Conservation (phyloP, 2,888 invertebrate genomes). For the Arrhopalites spinosus region DNA sequence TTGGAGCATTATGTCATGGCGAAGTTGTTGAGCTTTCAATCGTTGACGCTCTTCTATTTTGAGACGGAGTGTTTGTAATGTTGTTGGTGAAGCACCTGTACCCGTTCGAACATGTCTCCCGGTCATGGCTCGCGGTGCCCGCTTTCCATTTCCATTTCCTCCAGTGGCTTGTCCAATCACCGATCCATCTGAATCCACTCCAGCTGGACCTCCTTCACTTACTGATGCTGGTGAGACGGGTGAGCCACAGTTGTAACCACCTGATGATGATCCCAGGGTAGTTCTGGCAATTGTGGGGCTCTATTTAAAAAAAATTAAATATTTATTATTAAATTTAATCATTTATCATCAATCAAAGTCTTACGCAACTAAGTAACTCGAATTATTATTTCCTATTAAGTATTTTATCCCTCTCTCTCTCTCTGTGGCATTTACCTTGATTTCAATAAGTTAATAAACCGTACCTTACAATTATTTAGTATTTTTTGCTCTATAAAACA, state of each 20-base stretch:
- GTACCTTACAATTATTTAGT: too few relatives aligned
- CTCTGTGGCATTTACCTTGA: too few relatives aligned
- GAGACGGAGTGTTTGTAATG: conserved; percentile 60
- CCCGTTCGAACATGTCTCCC: conserved; percentile 61
- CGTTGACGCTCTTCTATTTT: conserved; percentile 60
- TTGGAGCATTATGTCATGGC: conserved; percentile 53
- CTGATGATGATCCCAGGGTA: conserved; percentile 36
- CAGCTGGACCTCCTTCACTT: conserved; percentile 49
- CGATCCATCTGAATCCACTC: conserved; percentile 55
- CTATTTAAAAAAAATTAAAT: too few relatives aligned
- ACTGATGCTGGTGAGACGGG: conserved; percentile 55
- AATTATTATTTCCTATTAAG: too few relatives aligned
- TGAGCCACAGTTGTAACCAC: conserved; percentile 48
- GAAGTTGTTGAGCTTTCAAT: conserved; percentile 56
- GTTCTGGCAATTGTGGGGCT: conserved; percentile 46
- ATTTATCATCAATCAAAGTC: too few relatives aligned
- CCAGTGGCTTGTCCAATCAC: conserved; percentile 43
- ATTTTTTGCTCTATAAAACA: too few relatives aligned
- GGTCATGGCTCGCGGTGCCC: conserved; percentile 61
- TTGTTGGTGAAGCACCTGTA: conserved; percentile 60
- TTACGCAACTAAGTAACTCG: too few relatives aligned
- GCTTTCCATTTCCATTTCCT: conserved; percentile 56
- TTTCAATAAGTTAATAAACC: too few relatives aligned
- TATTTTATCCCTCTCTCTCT: too few relatives aligned
- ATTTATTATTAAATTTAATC: too few relatives aligned